phyloP scores from a whole-genome alignment of 1,140 invertebrate species.

The Plutomurus gul region DNA sequence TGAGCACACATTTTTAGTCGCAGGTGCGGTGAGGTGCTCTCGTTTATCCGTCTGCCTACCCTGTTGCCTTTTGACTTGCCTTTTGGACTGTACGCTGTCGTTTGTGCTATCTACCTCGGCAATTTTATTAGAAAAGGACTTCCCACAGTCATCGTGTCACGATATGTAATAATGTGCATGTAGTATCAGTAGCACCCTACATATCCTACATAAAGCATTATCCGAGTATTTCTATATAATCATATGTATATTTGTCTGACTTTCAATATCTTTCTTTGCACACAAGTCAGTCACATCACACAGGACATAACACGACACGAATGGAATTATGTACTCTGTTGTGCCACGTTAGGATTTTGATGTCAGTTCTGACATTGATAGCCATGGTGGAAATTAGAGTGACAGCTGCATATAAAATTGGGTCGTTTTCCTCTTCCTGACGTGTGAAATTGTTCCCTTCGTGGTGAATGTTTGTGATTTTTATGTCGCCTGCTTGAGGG shows the following conservation, averaged over 20 bases:
- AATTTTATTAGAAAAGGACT: slow-evolving; percentile 22
- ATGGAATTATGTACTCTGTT: neutral
- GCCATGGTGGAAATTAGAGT: slow-evolving; percentile 7
- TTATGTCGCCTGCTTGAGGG: too few relatives aligned
- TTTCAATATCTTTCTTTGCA: too few relatives aligned
- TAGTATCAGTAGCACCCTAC: too few relatives aligned
- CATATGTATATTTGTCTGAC: too few relatives aligned
- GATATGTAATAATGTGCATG: slow-evolving; percentile 1
- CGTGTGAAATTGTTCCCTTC: neutral
- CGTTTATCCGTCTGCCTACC: neutral
- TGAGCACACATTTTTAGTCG: too few relatives aligned
- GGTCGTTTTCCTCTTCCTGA: slow-evolving; percentile 27
- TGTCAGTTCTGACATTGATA: slow-evolving; percentile 13
- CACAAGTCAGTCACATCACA: too few relatives aligned
- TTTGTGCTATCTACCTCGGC: slow-evolving; percentile 4
- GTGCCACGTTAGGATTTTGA: neutral
- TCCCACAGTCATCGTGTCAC: slow-evolving; percentile 14
- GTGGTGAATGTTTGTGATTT: too few relatives aligned
- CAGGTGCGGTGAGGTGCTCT: too few relatives aligned
- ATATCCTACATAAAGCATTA: too few relatives aligned
- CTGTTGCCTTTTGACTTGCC: slow-evolving; percentile 14
- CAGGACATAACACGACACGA: neutral
- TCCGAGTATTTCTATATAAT: too few relatives aligned
- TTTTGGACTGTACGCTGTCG: neutral
- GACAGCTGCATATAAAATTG: slow-evolving; percentile 14